Percentiles rank a stretch among this genome's conserved stretches.
phyloP scores from a whole-genome alignment of 1,140 invertebrate species.

The Gyrodactylus salaris region DNA sequence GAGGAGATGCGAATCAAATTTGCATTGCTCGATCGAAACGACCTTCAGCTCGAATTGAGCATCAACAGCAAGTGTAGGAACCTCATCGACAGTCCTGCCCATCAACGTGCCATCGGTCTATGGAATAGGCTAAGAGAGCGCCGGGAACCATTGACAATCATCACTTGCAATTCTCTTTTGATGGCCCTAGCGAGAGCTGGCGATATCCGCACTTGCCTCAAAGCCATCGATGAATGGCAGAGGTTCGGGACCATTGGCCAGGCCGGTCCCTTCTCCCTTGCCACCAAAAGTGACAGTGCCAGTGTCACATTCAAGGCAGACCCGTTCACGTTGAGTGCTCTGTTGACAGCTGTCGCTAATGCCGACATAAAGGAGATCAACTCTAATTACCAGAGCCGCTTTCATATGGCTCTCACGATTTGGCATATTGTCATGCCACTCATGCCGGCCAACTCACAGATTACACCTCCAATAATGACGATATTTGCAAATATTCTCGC shows the following conservation, averaged over 20 bases:
- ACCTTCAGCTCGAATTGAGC: background rate
- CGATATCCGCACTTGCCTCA: background rate
- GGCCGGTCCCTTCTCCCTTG: background rate
- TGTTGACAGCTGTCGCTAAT: background rate
- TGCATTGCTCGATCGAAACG: background rate
- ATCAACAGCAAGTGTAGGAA: background rate
- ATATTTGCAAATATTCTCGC: background rate
- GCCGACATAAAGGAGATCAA: background rate
- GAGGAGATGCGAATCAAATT: background rate
- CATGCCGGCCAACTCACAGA: too few relatives aligned
- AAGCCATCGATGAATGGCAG: background rate
- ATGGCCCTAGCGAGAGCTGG: background rate
- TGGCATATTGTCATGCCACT: background rate
- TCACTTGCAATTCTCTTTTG: background rate
- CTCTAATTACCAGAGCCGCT: background rate
- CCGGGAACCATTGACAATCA: background rate
- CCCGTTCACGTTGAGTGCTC: background rate
- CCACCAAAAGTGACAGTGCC: background rate
- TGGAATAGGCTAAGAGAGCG: background rate
- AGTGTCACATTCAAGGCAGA: background rate
- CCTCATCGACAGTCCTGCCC: background rate
- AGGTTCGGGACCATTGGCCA: background rate
- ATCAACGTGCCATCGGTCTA: background rate
- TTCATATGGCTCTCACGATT: background rate
- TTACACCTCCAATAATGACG: background rate